Base-by-base conservation (phyloP, 1,140 invertebrate genomes). In the Linepithema humile region DNA sequence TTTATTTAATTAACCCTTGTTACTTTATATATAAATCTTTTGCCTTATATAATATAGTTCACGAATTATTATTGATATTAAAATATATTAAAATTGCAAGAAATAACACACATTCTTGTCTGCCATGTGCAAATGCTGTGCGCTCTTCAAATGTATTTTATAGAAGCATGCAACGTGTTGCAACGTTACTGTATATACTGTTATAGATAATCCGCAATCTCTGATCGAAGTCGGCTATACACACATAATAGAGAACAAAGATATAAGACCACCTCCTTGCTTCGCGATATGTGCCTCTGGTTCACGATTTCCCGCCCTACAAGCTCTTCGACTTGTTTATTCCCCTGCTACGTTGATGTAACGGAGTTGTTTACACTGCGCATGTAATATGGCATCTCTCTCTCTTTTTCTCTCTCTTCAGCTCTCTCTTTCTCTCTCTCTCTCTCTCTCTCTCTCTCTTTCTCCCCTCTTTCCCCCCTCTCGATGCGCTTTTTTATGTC, bases 321-420 rank as follows among this genome's bases (percentile, higher is more conserved):
- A 80, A 94, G 91, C 94, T 94, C 93, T 77, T 94, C 53, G 77
- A 4, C 38, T 15, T 57, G 87, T 85, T 93, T 94, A 92, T 90
- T 93, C 91, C 90, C 94, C 94, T 94, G 92, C 86, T 94, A 93
- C 74, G 69, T 89, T 89, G 93, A 93, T 94, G 94, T 94, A 94
- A 94, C 93, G 92, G 94, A 94, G 94, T 94, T 94, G 94, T 94
- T 94, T 94, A 94, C 94, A 94, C 93, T 94, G 94, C 94, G 94
- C 94, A 94, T 94, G 94, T 94, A 94, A 94, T 91, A 91, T 93
- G 90, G 88, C 91, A 87, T 83, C 65, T 89, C 82, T 82, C 80
- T 67, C 26, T n/a, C 74, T 53, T 17, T 48, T 48, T 43, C 32
- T 53, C n/a, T 45, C 40, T 6, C 23, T 2, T 15, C 12, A 4